These are phyloP conservation scores for Garra rufa DNA, from an alignment of 2,113 vertebrate species.

Conservation along the genomic window DNA sequence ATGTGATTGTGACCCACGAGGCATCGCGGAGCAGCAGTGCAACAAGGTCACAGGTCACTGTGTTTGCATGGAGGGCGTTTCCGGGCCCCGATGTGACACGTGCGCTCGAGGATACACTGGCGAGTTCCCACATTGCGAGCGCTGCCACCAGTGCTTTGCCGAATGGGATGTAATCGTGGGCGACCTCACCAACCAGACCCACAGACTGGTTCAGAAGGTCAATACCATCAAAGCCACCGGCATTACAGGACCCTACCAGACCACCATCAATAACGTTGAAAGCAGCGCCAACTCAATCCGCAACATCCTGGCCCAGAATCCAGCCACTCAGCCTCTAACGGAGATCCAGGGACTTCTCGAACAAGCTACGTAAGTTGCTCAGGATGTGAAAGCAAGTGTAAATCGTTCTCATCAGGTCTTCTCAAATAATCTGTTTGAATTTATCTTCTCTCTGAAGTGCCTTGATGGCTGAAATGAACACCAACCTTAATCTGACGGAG, in stretches of 20 bases:
- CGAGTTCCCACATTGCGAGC: conserved; percentile 85
- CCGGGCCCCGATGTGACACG: conserved; percentile 83
- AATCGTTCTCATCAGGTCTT: not conserved
- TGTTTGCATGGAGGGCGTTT: conserved; percentile 85
- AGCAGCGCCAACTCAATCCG: conserved; percentile 82
- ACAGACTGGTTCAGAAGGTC: conserved; percentile 86
- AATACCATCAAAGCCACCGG: conserved; percentile 87
- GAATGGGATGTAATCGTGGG: conserved; percentile 87
- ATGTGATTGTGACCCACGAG: conserved; percentile 90
- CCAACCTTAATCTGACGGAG: conserved; percentile 83
- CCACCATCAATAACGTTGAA: conserved; percentile 82
- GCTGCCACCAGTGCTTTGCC: conserved; percentile 93
- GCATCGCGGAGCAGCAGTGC: conserved; percentile 85
- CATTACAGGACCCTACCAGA: conserved; percentile 85
- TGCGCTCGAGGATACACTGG: conserved; percentile 92
- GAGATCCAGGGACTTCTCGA: conserved; percentile 89
- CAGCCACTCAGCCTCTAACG: conserved; percentile 86
- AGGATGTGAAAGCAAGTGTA: not conserved
- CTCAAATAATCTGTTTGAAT: not conserved
- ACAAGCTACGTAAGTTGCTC: conserved; percentile 86
- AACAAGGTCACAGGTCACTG: conserved; percentile 86
- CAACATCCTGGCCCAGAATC: conserved; percentile 84
- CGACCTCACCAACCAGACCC: conserved; percentile 88
- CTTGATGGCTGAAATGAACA: conserved; percentile 82
- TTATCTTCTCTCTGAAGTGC: conserved; percentile 76